A percentile compares a stretch with the other conserved stretches of the same genome.
phyloP scores from a whole-genome alignment of 2,888 invertebrate species.

The Smittia sp. region DNA sequence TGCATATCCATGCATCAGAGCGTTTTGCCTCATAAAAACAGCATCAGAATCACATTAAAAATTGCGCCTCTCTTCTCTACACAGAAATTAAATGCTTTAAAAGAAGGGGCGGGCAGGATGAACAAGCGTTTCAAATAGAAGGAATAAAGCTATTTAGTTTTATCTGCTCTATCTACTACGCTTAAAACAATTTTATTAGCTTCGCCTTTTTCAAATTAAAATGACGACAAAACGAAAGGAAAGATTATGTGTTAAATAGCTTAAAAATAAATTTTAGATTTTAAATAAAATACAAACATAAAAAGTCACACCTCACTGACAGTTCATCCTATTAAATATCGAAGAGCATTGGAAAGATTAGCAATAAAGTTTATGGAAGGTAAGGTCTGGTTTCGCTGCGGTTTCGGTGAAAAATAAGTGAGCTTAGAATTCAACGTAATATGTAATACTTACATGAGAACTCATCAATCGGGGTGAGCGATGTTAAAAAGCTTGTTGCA shows the following conservation, averaged over 20 bases:
- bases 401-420: too few species aligned
- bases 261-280: too few species aligned
- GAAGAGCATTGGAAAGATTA: not conserved
- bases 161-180: not conserved
- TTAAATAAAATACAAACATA: too few species aligned
- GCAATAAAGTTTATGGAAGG: not conserved
- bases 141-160: constrained; percentile 36
- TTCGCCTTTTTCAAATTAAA: constrained; percentile 3
- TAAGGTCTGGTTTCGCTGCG: not conserved
- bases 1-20: constrained; percentile 6
- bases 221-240: too few species aligned
- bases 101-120: constrained; percentile 4
- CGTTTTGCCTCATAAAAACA: constrained; percentile 24
- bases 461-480: too few species aligned
- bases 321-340: not conserved
- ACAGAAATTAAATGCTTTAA: constrained; percentile 20
- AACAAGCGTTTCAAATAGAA: constrained; percentile 12
- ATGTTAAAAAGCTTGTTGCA: not conserved
- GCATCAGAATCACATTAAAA: constrained; percentile 32
- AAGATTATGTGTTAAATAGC: too few species aligned
- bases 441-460: too few species aligned
- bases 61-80: constrained; percentile 12
- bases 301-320: too few species aligned
- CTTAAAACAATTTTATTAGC: not conserved
- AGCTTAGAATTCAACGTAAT: too few species aligned